Base-by-base conservation (phyloP, 2,888 invertebrate genomes). In the Tetanocera ferruginea region DNA sequence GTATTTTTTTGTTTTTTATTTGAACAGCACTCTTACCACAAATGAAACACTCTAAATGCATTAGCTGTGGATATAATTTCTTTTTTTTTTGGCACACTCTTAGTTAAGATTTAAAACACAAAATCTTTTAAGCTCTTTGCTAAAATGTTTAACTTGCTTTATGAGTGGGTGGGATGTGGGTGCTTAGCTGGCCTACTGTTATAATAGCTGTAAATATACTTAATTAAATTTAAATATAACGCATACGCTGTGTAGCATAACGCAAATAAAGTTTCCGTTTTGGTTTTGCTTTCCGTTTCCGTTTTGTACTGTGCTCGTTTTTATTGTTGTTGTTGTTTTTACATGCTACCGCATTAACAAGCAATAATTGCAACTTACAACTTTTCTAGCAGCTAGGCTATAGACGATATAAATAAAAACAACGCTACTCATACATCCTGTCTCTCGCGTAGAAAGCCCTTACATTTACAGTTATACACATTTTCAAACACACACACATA, bases 391-490 rank as follows among this genome's bases (percentile, higher is more conserved):
- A 19, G 14, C 23, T 23, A 1, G 0, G 5, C 34, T 23, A 6
- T 2, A 67, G n/a, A 9, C 5, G 37, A 9, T 4, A 67, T 17
- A 34, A 19, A 66, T 31, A 62, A 25, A 31, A 64, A 64, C 0
- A 9, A 34, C 19, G 17, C 4, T 1, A 19, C 23, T 4, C 4
- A 57, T 1, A 17, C 37, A 14, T 34, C 23, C 6, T 23, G 5
- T 43, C 25, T 37, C 2, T 49, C 2, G 5, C 19, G 19, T 6
- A 8, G 11, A 5, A 43, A 3, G 23, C 17, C n/a, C 11, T 34
- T 6, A 71, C 34, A n/a, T 34, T 5, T 34, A 57, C 52, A 55
- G 9, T 23, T 81, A 80, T 78, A 78, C 52, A 55, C n/a, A 78
- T 79, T 79, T 49, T 17, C 76, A 73, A 72, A 64, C 31, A 71